Evolutionary conservation across 1,140 invertebrate species (phyloP).

Genomic region (Harpegnathos saltator): DNA sequence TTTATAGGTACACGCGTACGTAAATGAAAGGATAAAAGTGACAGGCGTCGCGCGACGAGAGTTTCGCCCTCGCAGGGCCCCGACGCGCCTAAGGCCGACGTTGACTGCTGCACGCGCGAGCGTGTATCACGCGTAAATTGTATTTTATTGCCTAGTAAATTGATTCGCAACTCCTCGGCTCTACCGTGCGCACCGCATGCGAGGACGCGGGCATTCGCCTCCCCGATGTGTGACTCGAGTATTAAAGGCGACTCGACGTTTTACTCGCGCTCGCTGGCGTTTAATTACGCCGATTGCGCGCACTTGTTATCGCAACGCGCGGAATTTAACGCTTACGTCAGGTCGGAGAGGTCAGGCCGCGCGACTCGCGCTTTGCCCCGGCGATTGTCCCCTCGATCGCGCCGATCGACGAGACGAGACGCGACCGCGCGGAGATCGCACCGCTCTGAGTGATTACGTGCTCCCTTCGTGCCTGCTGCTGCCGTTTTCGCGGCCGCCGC

Average conservation of each 20-base stretch:
- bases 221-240: conserved; percentile 21
- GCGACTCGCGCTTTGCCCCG: too few species aligned
- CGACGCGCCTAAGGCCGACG: not conserved
- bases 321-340: conserved; percentile 10
- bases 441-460: not conserved
- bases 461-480: not conserved
- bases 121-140: conserved; percentile 23
- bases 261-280: not conserved
- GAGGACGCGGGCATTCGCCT: not conserved
- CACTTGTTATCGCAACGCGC: not conserved
- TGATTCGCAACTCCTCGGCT: conserved; percentile 38
- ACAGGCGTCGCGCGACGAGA: not conserved
- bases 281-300: conserved; percentile 28
- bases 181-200: not conserved
- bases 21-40: not conserved
- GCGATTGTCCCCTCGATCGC: not conserved
- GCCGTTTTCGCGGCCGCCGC: not conserved
- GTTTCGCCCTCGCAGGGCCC: not conserved
- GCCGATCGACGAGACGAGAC: too few species aligned
- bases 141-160: conserved; percentile 50
- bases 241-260: conserved; percentile 34
- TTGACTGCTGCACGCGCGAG: not conserved
- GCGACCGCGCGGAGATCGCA: not conserved
- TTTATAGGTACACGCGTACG: too few species aligned
- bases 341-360: too few species aligned